Evolutionary conservation across 1,140 invertebrate species (phyloP), one percentile per base, ranked within the genome.

Genomic region (Ceratina calcarata): DNA sequence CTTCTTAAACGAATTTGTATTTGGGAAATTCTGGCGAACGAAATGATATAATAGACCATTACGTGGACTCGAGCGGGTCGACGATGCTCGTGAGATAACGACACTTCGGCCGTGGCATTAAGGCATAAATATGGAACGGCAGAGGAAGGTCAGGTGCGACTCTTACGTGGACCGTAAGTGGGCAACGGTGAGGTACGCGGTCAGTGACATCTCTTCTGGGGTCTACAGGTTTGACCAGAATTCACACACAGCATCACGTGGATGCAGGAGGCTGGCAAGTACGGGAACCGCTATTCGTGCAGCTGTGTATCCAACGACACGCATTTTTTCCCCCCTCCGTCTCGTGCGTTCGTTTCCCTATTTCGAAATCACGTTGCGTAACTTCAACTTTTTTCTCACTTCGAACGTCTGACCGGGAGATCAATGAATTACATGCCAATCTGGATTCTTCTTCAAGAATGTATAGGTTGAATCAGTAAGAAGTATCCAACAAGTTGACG

Each of bases 141-240:
- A 67, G 57, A 18, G 37, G 72, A 73, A 81, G 78, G 83, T 88
- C 86, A 88, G 86, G 81, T 81, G 83, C 78, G 75, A 65, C 85
- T 45, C 37, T 45, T 66, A 82, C 75, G 53, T 80, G 80, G 80
- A 80, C 79, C 79, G 80, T 88, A 88, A 82, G 87, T 84, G 78
- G 80, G 53, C 83, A 85, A 83, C 78, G 84, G 78, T 80, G 74
- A 78, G 69, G 75, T 69, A 83, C 72, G 75, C 88, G 90, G 89
- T 91, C 90, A 91, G 85, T 91, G 91, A 91, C 91, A 90, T 91
- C 70, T 80, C 83, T 55, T 76, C 64, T 37, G 75, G 62, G 83
- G 82, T 57, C 81, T 89, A 91, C 91, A 91, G 89, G 90, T 92
- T 90, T 91, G 88, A 91, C 90, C 87, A 87, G 91, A 92, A 92